These are phyloP conservation scores for Drosophila emarginata DNA, from an alignment of 2,888 invertebrate genomes.

Conservation along the genomic window DNA sequence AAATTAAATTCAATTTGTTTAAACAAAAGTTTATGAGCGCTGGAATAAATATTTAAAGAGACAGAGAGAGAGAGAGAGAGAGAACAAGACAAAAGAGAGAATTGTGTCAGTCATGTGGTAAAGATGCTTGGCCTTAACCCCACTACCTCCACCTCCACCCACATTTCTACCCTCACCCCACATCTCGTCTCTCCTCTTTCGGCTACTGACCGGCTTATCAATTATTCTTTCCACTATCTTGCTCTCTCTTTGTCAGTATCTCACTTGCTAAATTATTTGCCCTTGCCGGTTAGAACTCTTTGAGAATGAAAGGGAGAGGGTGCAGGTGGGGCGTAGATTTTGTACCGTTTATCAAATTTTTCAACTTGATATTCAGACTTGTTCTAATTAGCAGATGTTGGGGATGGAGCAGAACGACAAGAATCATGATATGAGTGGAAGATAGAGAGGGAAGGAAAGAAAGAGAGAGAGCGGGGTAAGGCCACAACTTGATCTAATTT, in stretches of 20 bases:
- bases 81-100: background rate
- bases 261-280: constrained; percentile 34
- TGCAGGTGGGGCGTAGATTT: background rate
- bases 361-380: constrained; percentile 37
- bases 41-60: background rate
- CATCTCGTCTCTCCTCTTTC: background rate
- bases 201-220: constrained; percentile 47
- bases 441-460: background rate
- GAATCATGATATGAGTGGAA: background rate
- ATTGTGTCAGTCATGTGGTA: constrained; percentile 2
- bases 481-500: background rate
- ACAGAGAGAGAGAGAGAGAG: background rate
- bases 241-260: constrained; percentile 18
- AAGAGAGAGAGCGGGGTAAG: background rate
- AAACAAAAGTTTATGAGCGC: background rate
- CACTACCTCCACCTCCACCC: background rate
- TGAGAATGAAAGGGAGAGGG: background rate
- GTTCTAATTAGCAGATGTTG: constrained; percentile 57
- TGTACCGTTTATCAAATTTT: constrained; percentile 10
- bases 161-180: background rate
- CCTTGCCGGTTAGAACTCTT: constrained; percentile 29
- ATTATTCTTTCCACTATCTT: constrained; percentile 19
- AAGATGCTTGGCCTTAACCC: constrained; percentile 3
- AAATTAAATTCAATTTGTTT: constrained; percentile 17
- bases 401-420: too few relatives aligned